Percentiles rank a stretch among this genome's conserved stretches.
phyloP scores from a whole-genome alignment of 2,797 vertebrate genomes.

The Ptychobarbus kaznakovi region DNA sequence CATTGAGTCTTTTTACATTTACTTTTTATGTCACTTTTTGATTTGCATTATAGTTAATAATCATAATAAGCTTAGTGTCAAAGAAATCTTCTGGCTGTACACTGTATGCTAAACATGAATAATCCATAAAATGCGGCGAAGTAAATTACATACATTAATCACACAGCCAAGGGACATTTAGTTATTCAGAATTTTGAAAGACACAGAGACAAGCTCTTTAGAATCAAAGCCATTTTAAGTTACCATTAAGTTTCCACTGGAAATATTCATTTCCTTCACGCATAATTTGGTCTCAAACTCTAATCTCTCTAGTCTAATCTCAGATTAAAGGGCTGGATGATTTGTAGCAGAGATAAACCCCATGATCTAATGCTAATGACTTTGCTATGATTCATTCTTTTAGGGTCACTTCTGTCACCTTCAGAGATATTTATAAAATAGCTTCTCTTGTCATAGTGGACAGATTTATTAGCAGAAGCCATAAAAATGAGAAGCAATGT shows the following conservation, averaged over 20 bases:
- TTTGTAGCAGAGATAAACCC: slow-evolving; percentile 17
- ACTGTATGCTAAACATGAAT: slow-evolving; percentile 56
- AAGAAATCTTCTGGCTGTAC: slow-evolving; percentile 25
- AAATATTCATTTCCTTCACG: not conserved
- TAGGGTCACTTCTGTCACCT: slow-evolving; percentile 54
- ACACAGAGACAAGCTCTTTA: slow-evolving; percentile 52
- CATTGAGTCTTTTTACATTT: not conserved
- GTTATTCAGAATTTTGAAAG: slow-evolving; percentile 61
- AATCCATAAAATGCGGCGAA: slow-evolving; percentile 62
- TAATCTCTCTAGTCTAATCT: slow-evolving; percentile 4
- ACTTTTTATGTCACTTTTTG: not conserved
- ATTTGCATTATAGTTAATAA: slow-evolving; percentile 8
- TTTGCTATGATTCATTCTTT: slow-evolving; percentile 34
- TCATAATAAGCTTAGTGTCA: slow-evolving; percentile 55
- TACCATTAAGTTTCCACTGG: slow-evolving; percentile 11
- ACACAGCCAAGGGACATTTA: slow-evolving; percentile 66
- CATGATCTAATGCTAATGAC: slow-evolving; percentile 28
- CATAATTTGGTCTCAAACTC: slow-evolving; percentile 4
- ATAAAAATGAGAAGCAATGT: slow-evolving; percentile 62
- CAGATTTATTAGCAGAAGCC: slow-evolving; percentile 71
- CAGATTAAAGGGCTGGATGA: slow-evolving; percentile 16
- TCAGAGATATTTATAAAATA: slow-evolving; percentile 63
- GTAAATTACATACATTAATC: slow-evolving; percentile 73
- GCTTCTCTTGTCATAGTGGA: slow-evolving; percentile 66
- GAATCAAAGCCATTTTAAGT: slow-evolving; percentile 56